phyloP scores from a whole-genome alignment of 2,888 invertebrate species.

The Eristalinus aeneus region DNA sequence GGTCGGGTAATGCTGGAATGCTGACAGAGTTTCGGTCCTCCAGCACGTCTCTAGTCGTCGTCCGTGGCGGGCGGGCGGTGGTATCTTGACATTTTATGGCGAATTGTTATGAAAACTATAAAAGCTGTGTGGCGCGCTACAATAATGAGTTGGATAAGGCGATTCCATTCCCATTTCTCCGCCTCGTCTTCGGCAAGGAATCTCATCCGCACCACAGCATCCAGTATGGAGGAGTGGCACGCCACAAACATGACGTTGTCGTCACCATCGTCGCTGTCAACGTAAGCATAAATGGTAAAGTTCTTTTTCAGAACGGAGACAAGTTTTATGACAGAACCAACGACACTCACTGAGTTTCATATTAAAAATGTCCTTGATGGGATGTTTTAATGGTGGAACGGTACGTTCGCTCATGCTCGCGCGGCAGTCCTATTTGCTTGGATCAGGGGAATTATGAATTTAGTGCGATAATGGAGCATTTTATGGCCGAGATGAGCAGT shows the following conservation, averaged over 20 bases:
- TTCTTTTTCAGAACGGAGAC: slow-evolving; percentile 10
- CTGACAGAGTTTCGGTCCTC: background rate
- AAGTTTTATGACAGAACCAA: slow-evolving; percentile 15
- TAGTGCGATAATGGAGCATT: slow-evolving; percentile 28
- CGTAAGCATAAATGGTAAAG: slow-evolving; percentile 25
- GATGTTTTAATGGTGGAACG: background rate
- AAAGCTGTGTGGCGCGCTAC: slow-evolving; percentile 42
- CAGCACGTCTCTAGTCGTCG: slow-evolving; percentile 1
- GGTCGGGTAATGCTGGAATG: no score
- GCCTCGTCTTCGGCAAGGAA: background rate
- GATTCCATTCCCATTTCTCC: background rate
- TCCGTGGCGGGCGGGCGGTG: background rate
- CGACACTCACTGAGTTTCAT: background rate
- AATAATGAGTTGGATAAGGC: slow-evolving; percentile 55
- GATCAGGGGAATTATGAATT: slow-evolving; percentile 38
- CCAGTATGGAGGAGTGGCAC: background rate
- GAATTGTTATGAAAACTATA: slow-evolving; percentile 62
- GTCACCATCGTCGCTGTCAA: background rate
- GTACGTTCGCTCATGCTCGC: background rate
- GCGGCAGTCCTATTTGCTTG: slow-evolving; percentile 15
- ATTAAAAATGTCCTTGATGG: slow-evolving; percentile 36
- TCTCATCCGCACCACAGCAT: background rate
- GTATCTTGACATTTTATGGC: slow-evolving; percentile 60
- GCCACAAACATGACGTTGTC: background rate
- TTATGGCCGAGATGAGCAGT: slow-evolving; percentile 21